Evolutionary conservation across 1,140 invertebrate species (phyloP).

Genomic region (Drosophila baimaii): DNA sequence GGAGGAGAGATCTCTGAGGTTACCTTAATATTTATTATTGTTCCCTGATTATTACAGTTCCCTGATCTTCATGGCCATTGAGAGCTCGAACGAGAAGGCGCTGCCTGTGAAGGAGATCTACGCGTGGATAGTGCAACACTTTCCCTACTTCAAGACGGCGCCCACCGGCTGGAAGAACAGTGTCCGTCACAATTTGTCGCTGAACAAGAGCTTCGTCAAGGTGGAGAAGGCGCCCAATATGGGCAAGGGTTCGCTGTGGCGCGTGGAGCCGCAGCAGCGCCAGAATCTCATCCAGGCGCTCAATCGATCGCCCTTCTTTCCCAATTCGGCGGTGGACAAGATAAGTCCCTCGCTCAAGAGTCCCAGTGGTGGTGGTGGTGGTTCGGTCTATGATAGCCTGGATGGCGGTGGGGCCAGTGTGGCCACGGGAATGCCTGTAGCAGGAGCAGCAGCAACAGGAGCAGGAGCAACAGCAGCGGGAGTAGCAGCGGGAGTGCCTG

Average conservation of each 20-base stretch:
- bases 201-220: slow-evolving; percentile 99
- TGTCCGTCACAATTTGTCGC: slow-evolving; percentile 96
- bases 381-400: slow-evolving; percentile 46
- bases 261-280: slow-evolving; percentile 94
- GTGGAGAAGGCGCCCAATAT: slow-evolving; percentile 95
- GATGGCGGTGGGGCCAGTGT: slow-evolving; percentile 28
- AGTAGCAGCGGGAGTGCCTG: background rate
- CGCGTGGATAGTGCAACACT: slow-evolving; percentile 98
- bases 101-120: slow-evolving; percentile 98
- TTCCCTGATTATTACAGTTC: no score
- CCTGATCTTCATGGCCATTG: slow-evolving; percentile 98
- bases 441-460: background rate
- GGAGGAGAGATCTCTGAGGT: no score
- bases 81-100: slow-evolving; percentile 94
- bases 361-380: slow-evolving; percentile 35
- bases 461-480: background rate
- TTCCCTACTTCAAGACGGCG: slow-evolving; percentile 98
- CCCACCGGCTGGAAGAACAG: slow-evolving; percentile 99
- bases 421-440: background rate
- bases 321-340: slow-evolving; percentile 85
- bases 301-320: slow-evolving; percentile 92
- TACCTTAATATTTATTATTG: no score
- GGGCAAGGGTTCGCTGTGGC: slow-evolving; percentile 97
- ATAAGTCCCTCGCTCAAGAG: slow-evolving; percentile 76
- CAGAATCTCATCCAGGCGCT: slow-evolving; percentile 94